These are phyloP conservation scores for Apogon talboti DNA, from an alignment of 2,797 vertebrate species.

Conservation along the genomic window DNA sequence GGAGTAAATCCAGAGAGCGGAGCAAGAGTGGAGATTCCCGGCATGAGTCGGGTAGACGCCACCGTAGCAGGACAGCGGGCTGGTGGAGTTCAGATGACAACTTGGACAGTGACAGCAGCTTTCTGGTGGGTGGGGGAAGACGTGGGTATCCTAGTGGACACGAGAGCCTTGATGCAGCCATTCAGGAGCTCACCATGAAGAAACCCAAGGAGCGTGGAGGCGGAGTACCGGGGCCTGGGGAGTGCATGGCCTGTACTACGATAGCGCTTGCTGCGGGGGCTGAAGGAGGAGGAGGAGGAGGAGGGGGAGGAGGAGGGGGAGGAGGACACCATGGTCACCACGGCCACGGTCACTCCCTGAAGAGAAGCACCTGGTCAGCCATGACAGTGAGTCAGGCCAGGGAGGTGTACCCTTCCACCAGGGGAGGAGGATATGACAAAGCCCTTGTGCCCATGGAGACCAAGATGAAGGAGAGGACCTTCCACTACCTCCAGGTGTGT, in stretches of 20 bases:
- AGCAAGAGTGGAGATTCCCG: constrained; percentile 86
- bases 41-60: constrained; percentile 80
- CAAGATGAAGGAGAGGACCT: constrained; percentile 92
- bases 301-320: constrained; percentile 85
- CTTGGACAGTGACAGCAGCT: constrained; percentile 98
- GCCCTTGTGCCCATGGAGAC: constrained; percentile 92
- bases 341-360: constrained; percentile 86
- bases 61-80: constrained; percentile 89
- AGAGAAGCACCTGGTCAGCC: constrained; percentile 97
- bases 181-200: constrained; percentile 97
- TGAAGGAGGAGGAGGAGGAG: constrained; percentile 82
- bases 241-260: constrained; percentile 94
- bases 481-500: constrained; percentile 96
- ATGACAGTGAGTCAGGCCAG: constrained; percentile 98
- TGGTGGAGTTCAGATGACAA: constrained; percentile 99
- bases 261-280: constrained; percentile 89
- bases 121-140: constrained; percentile 87
- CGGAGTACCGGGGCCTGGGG: constrained; percentile 81
- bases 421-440: constrained; percentile 88
- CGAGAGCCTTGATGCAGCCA: constrained; percentile 94
- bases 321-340: constrained; percentile 71
- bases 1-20: constrained; percentile 85
- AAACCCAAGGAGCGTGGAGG: constrained; percentile 86
- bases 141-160: constrained; percentile 80
- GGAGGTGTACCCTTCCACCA: constrained; percentile 90